Conservation (phyloP, 1,140 invertebrate genomes). For the Epicauta chinensis region DNA sequence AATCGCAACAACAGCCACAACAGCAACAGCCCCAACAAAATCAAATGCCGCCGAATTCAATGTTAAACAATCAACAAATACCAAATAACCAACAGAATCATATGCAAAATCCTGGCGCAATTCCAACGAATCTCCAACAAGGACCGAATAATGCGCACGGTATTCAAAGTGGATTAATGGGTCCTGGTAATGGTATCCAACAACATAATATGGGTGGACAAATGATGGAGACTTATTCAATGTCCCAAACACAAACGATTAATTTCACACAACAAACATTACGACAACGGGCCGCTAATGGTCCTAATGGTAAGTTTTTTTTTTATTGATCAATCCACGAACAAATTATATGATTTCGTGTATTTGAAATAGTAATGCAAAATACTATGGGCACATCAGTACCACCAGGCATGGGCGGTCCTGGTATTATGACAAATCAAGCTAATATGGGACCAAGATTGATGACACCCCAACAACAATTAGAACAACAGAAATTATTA, state of each 20-base stretch:
- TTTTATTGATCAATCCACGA: not conserved
- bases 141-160: no score
- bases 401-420: conserved; percentile 20
- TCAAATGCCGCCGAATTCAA: conserved; percentile 5
- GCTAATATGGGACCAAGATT: conserved; percentile 12
- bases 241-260: conserved; percentile 75
- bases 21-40: conserved; percentile 20
- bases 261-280: conserved; percentile 73
- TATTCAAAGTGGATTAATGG: no score
- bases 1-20: no score
- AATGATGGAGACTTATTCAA: conserved; percentile 57
- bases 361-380: conserved; percentile 2
- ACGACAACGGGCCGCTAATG: conserved; percentile 45
- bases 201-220: conserved; percentile 30
- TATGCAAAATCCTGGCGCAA: no score
- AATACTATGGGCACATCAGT: conserved; percentile 12
- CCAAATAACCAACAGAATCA: no score
- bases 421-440: no score
- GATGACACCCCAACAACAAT: conserved; percentile 22
- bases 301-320: conserved; percentile 23
- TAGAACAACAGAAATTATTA: conserved; percentile 39
- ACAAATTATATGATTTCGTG: not conserved
- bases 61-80: not conserved
- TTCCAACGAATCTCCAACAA: no score
- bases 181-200: conserved; percentile 3